Evolutionary conservation across 2,113 vertebrate genomes (phyloP).

Genomic region (Odontesthes bonariensis): DNA sequence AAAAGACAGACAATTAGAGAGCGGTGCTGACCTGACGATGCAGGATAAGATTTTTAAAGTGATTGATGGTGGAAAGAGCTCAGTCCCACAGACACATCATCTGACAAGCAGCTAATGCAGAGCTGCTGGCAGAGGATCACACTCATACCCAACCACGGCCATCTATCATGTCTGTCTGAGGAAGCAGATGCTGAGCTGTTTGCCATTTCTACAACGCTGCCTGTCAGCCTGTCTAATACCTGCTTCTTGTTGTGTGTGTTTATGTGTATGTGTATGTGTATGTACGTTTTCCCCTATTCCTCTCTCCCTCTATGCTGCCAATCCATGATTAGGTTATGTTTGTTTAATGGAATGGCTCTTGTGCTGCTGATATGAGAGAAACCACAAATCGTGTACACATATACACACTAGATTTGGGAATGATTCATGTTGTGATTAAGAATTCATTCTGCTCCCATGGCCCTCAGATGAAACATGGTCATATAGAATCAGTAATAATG

Average conservation of each 20-base stretch:
- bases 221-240: conserved; percentile 22
- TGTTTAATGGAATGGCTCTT: conserved; percentile 45
- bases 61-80: conserved; percentile 52
- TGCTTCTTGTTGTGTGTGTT: conserved; percentile 28
- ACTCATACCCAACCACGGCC: conserved; percentile 17
- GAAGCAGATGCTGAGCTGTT: conserved; percentile 56
- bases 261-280: background rate
- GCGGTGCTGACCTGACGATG: conserved; percentile 39
- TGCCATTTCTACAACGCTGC: conserved; percentile 32
- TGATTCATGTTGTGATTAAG: conserved; percentile 31
- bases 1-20: conserved; percentile 48
- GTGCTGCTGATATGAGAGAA: conserved; percentile 8
- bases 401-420: conserved; percentile 20
- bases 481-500: conserved; percentile 41
- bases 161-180: conserved; percentile 46
- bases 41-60: conserved; percentile 32
- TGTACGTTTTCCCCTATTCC: conserved; percentile 12
- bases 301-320: background rate
- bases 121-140: conserved; percentile 44
- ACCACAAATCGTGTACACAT: background rate
- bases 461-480: conserved; percentile 40
- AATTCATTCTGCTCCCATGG: conserved; percentile 17
- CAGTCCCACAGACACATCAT: conserved; percentile 40
- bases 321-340: conserved; percentile 49
- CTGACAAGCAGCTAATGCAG: conserved; percentile 59